Evolutionary conservation across 2,797 vertebrate species (phyloP).

Genomic region (Syngnathus rostellatus): DNA sequence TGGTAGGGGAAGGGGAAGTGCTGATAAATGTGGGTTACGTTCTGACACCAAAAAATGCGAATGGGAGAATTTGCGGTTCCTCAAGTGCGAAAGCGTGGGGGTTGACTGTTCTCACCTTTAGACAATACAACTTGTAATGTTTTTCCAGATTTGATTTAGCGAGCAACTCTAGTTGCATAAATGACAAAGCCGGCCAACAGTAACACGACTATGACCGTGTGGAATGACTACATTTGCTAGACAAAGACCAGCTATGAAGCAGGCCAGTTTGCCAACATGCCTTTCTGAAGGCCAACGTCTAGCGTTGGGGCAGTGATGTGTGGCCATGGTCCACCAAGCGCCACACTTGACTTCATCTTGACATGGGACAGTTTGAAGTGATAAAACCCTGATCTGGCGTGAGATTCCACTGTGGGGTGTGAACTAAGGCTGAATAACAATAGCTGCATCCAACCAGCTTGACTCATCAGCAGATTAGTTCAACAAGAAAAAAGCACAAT

Average conservation of each 20-base stretch:
- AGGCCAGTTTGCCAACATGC: slow-evolving; percentile 50
- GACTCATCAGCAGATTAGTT: too few relatives aligned
- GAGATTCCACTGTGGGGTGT: neutral
- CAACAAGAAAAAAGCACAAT: neutral
- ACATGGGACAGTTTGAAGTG: neutral
- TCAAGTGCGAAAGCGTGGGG: too few relatives aligned
- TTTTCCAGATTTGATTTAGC: slow-evolving; percentile 30
- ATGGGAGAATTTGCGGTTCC: too few relatives aligned
- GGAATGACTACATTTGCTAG: slow-evolving; percentile 24
- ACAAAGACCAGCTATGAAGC: slow-evolving; percentile 49
- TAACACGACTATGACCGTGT: slow-evolving; percentile 23
- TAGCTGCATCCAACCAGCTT: neutral
- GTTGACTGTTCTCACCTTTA: neutral
- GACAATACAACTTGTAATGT: slow-evolving; percentile 37
- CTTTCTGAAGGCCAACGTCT: slow-evolving; percentile 35
- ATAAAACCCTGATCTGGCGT: neutral
- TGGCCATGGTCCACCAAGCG: slow-evolving; percentile 10
- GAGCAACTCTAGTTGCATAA: slow-evolving; percentile 34
- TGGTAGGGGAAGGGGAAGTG: too few relatives aligned
- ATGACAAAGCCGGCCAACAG: slow-evolving; percentile 30
- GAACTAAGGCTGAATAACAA: neutral
- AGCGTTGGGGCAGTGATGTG: slow-evolving; percentile 54
- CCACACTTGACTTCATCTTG: neutral
- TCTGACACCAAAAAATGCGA: too few relatives aligned
- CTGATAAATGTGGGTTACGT: too few relatives aligned